A percentile compares a stretch with the other conserved stretches of the same genome.
Conservation (phyloP, 1,140 invertebrate genomes). For the Sycobia sp. region DNA sequence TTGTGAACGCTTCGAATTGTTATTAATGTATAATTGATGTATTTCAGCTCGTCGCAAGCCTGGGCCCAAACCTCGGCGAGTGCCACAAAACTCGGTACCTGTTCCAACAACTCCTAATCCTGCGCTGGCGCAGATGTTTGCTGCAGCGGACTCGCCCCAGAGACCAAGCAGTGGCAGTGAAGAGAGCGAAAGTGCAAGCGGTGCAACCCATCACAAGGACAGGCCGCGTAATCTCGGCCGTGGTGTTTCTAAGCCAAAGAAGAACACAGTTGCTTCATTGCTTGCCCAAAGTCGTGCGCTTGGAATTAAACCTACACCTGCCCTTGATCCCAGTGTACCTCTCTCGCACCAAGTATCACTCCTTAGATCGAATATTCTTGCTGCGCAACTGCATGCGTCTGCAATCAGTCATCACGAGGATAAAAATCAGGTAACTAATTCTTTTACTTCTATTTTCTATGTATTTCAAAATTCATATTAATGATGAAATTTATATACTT, state of each 20-base stretch:
- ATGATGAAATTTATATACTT: no score
- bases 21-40: no score
- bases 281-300: constrained; percentile 82
- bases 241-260: constrained; percentile 86
- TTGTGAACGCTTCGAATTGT: no score
- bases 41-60: constrained; percentile 76
- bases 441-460: constrained; percentile 12
- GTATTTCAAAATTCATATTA: no score
- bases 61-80: constrained; percentile 72
- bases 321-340: constrained; percentile 64
- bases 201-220: constrained; percentile 63
- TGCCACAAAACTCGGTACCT: constrained; percentile 66
- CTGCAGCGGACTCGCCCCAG: constrained; percentile 65
- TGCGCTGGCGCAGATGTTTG: constrained; percentile 63
- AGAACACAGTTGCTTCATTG: constrained; percentile 87
- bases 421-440: constrained; percentile 56
- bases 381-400: constrained; percentile 61
- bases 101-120: constrained; percentile 62
- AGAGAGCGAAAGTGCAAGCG: constrained; percentile 66
- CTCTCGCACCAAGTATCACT: constrained; percentile 67
- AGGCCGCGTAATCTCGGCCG: constrained; percentile 80
- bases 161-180: constrained; percentile 71
- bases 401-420: constrained; percentile 57
- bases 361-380: constrained; percentile 67
- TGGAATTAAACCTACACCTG: constrained; percentile 69